phyloP scores from a whole-genome alignment of 2,888 invertebrate species.

The Dioctria rufipes region DNA sequence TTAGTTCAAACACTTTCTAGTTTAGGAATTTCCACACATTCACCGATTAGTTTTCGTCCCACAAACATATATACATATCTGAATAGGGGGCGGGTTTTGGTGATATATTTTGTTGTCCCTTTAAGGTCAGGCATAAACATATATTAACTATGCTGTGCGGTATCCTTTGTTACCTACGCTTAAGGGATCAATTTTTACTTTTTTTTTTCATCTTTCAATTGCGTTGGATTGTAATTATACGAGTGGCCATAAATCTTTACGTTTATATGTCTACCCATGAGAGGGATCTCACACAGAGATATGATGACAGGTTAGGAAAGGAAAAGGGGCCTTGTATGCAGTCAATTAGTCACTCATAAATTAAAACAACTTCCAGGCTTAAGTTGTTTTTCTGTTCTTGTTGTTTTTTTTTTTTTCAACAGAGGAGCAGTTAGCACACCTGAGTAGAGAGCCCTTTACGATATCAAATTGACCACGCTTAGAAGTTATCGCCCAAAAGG shows the following conservation, averaged over 20 bases:
- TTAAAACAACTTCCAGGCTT: background rate
- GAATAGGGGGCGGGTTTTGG: background rate
- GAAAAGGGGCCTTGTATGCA: slow-evolving; percentile 8
- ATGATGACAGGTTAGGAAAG: background rate
- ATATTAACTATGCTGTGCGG: background rate
- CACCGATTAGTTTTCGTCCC: slow-evolving; percentile 1
- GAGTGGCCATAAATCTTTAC: slow-evolving; percentile 19
- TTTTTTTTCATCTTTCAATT: background rate
- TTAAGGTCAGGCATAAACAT: background rate
- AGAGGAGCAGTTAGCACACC: slow-evolving; percentile 26
- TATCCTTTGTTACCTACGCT: background rate
- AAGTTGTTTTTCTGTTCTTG: background rate
- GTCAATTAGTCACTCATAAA: slow-evolving; percentile 42
- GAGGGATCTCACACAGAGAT: slow-evolving; percentile 12
- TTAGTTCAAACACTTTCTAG: background rate
- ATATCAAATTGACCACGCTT: slow-evolving; percentile 33
- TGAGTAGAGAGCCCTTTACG: background rate
- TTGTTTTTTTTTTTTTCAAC: slow-evolving; percentile 15
- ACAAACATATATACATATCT: background rate
- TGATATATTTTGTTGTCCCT: slow-evolving; percentile 5
- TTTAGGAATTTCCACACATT: slow-evolving; percentile 36
- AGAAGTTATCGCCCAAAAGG: slow-evolving; percentile 7
- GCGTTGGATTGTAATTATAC: slow-evolving; percentile 20
- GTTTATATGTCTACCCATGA: slow-evolving; percentile 21
- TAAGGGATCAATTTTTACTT: background rate